Percentiles rank a stretch among this genome's conserved stretches.
Conservation (phyloP, 1,140 invertebrate species). For the Hyposmocoma kahamanoa region DNA sequence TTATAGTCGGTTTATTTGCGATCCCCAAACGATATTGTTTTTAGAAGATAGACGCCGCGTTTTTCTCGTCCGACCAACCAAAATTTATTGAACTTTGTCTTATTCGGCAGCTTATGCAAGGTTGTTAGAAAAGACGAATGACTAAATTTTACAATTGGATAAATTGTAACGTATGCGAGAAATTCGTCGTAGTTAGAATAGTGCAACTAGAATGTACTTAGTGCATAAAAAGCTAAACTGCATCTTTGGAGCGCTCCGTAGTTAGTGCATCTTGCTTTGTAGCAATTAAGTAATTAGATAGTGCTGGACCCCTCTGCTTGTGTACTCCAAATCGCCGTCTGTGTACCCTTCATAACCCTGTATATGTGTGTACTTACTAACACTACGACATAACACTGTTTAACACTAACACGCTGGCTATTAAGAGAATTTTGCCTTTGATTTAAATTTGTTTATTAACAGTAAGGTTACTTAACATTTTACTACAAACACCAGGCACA, state of each 20-base stretch:
- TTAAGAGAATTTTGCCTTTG: constrained; percentile 41
- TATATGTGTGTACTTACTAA: constrained; percentile 58
- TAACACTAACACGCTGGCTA: constrained; percentile 57
- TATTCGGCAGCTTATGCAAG: constrained; percentile 21
- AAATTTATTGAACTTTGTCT: constrained; percentile 16
- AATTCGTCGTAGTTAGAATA: constrained; percentile 33
- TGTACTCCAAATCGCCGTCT: constrained; percentile 65
- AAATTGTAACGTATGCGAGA: constrained; percentile 32
- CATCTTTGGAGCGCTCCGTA: constrained; percentile 49
- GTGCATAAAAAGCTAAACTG: constrained; percentile 24
- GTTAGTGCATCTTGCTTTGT: constrained; percentile 64
- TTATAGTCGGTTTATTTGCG: constrained; percentile 66
- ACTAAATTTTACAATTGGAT: constrained; percentile 15
- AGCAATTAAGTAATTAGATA: constrained; percentile 33
- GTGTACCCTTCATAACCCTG: constrained; percentile 52
- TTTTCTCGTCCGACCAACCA: constrained; percentile 46
- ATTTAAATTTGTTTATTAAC: constrained; percentile 38
- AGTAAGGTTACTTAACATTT: constrained; percentile 31
- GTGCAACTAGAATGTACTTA: constrained; percentile 7
- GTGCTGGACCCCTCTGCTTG: constrained; percentile 62
- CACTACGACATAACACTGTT: constrained; percentile 51
- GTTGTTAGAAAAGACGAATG: constrained; percentile 27
- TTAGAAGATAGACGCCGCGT: constrained; percentile 49
- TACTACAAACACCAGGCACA: constrained; percentile 52
- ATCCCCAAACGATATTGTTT: constrained; percentile 57